Percentiles rank a stretch among this genome's conserved stretches.
These are phyloP conservation scores for Ctenodactylus gundi DNA, from an alignment of 2,113 vertebrate species.

Conservation along the genomic window DNA sequence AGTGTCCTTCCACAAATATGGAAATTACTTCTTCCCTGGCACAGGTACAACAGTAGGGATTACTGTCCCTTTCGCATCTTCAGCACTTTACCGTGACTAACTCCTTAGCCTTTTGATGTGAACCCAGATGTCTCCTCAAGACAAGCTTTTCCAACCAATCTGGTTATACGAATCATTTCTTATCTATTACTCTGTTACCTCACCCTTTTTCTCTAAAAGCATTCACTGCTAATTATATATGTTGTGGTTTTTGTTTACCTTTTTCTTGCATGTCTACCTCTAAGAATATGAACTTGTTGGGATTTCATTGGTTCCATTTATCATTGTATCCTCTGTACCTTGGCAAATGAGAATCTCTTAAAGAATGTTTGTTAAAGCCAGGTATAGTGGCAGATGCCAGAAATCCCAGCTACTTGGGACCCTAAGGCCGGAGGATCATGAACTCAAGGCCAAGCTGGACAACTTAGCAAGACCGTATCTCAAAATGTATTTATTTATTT, in stretches of 20 bases:
- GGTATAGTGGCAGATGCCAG: not conserved
- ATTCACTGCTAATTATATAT: not conserved
- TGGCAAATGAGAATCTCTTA: not conserved
- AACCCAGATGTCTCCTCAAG: not conserved
- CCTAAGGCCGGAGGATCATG: not conserved
- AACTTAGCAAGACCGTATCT: not conserved
- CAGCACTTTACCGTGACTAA: not conserved
- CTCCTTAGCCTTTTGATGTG: not conserved
- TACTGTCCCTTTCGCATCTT: not conserved
- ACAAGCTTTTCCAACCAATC: not conserved
- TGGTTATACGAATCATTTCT: not conserved
- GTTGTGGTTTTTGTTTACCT: not conserved
- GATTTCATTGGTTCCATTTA: constrained; percentile 6
- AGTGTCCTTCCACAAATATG: constrained; percentile 99
- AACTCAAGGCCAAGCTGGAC: not conserved
- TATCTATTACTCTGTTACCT: not conserved
- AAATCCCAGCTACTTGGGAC: not conserved
- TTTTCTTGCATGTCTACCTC: not conserved
- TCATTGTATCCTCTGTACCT: not conserved
- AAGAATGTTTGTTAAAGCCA: not conserved
- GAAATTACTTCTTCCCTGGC: constrained; percentile 99
- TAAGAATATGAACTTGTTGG: not conserved
- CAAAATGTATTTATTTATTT: too few relatives aligned
- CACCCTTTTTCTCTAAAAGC: not conserved
- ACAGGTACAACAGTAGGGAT: constrained; percentile 86